Conservation (phyloP, 2,113 vertebrate genomes). For the Prunella fulvescens region DNA sequence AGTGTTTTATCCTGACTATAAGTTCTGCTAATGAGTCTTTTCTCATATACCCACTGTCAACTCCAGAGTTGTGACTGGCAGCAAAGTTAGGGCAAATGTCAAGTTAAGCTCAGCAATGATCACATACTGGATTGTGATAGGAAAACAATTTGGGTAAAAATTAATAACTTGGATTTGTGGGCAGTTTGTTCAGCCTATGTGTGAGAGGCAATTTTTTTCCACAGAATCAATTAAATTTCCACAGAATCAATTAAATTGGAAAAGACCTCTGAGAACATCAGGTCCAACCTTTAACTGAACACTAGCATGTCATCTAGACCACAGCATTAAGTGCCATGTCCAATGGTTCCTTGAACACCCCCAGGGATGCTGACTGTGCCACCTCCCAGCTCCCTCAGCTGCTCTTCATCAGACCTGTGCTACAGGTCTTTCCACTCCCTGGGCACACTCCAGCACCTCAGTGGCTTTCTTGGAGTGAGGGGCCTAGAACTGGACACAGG, state of each 20-base stretch:
- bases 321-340: background rate
- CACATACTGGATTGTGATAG: background rate
- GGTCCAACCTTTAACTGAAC: background rate
- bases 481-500: background rate
- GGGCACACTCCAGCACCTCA: rapidly evolving
- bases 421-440: background rate
- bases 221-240: background rate
- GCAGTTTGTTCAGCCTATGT: background rate
- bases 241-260: background rate
- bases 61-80: background rate
- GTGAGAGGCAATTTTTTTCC: background rate
- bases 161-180: background rate
- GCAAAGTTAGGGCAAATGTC: background rate
- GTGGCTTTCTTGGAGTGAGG: background rate
- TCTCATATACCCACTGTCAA: background rate
- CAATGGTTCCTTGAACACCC: background rate
- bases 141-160: background rate
- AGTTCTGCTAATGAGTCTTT: background rate
- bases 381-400: no score
- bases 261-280: background rate
- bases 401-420: rapidly evolving
- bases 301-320: background rate
- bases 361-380: no score
- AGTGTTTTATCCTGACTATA: background rate
- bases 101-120: background rate